Evolutionary conservation across 1,140 invertebrate genomes (phyloP).

Genomic region (Zaprionus ghesquierei): DNA sequence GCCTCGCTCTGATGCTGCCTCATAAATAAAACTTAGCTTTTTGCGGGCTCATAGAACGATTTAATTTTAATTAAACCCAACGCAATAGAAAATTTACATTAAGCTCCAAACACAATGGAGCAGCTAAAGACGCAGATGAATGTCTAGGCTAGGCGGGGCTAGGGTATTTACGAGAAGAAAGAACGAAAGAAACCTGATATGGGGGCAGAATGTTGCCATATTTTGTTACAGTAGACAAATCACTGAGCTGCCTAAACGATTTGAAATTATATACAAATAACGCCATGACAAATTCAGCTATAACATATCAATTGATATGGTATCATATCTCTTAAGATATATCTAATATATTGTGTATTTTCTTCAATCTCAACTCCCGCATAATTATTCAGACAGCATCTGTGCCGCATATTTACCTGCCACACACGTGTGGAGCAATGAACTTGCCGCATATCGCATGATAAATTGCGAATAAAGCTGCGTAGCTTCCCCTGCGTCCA

Average conservation of each 20-base stretch:
- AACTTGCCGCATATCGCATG: constrained; percentile 24
- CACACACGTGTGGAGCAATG: constrained; percentile 6
- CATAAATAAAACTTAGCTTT: constrained; percentile 39
- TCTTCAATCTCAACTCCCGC: neutral
- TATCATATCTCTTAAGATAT: neutral
- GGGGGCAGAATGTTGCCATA: neutral
- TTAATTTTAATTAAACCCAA: constrained; percentile 42
- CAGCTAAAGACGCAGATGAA: neutral
- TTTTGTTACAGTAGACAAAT: neutral
- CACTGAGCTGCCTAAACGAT: neutral
- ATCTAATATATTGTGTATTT: neutral
- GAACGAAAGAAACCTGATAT: constrained; percentile 4
- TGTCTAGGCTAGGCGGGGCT: constrained; percentile 1
- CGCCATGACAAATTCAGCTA: neutral
- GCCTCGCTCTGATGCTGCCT: neutral
- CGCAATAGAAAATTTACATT: constrained; percentile 32
- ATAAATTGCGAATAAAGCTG: constrained; percentile 53
- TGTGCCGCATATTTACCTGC: neutral
- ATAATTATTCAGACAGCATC: neutral
- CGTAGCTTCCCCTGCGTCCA: constrained; percentile 30
- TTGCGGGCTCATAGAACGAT: constrained; percentile 27
- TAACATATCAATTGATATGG: neutral
- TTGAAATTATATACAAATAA: neutral
- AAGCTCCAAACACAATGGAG: constrained; percentile 19
- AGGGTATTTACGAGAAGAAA: constrained; percentile 6